Evolutionary conservation across 2,797 vertebrate species (phyloP).

Genomic region (Pampus argenteus): DNA sequence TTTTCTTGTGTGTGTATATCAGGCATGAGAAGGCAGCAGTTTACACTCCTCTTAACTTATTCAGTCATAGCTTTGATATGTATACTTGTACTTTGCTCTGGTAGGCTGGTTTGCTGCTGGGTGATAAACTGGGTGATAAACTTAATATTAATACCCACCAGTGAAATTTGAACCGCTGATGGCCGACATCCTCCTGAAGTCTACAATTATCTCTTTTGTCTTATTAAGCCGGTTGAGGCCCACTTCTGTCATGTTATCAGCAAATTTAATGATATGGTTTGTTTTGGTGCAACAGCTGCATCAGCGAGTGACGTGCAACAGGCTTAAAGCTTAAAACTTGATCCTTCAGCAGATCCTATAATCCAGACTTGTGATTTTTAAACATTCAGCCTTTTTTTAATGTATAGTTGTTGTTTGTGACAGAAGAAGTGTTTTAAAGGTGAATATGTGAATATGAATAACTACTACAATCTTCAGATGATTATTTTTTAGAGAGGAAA

Average conservation of each 20-base stretch:
- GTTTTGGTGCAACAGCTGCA: not conserved
- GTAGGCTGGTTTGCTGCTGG: not conserved
- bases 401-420: too few relatives aligned
- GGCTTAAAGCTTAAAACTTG: too few relatives aligned
- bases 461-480: not conserved
- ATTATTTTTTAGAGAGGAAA: constrained; percentile 18
- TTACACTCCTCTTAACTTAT: constrained; percentile 6
- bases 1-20: not conserved
- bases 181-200: not conserved
- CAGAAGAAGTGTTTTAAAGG: not conserved
- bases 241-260: too few relatives aligned
- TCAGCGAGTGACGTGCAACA: not conserved
- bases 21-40: not conserved
- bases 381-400: not conserved
- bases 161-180: too few relatives aligned
- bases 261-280: not conserved
- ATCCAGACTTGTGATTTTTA: not conserved
- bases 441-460: not conserved
- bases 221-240: too few relatives aligned
- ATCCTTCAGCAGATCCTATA: too few relatives aligned
- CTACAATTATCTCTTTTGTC: not conserved
- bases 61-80: constrained; percentile 14
- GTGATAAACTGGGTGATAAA: not conserved
- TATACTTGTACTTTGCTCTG: not conserved
- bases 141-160: fast-evolving